Conservation (phyloP, 1,140 invertebrate species). For the Ctenoplectra terminalis region DNA sequence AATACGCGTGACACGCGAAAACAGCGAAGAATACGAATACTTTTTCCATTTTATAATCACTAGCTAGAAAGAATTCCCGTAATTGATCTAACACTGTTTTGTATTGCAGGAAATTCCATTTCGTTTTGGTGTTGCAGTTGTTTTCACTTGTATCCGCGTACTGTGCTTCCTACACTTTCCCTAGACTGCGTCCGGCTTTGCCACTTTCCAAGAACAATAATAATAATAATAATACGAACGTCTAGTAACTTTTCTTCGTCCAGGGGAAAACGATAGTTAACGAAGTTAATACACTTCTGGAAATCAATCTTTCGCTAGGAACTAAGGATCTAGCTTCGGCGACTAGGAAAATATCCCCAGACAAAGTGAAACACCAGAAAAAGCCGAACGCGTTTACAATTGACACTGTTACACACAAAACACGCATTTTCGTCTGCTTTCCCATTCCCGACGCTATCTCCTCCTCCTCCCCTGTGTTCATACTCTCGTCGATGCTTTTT, state of each 20-base stretch:
- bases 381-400: constrained; percentile 64
- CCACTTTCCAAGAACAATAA: not conserved
- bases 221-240: too few relatives aligned
- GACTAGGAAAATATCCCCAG: not conserved
- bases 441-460: not conserved
- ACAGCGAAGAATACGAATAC: constrained; percentile 36
- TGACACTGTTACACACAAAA: constrained; percentile 54
- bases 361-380: not conserved
- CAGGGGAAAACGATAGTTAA: not conserved
- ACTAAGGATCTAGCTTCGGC: too few relatives aligned
- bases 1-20: constrained; percentile 15
- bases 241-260: not conserved
- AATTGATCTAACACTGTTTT: constrained; percentile 36
- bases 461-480: not conserved
- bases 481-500: constrained; percentile 17
- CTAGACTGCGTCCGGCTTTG: constrained; percentile 43
- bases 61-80: constrained; percentile 23
- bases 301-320: not conserved
- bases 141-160: constrained; percentile 34
- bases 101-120: constrained; percentile 58
- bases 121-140: constrained; percentile 57
- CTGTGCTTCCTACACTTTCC: constrained; percentile 48
- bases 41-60: not conserved
- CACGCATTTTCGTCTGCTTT: constrained; percentile 24
- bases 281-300: too few relatives aligned